Percentiles rank a stretch among this genome's conserved stretches.
These are phyloP conservation scores for Magallana gigas DNA, from an alignment of 1,140 invertebrate genomes.

Conservation along the genomic window DNA sequence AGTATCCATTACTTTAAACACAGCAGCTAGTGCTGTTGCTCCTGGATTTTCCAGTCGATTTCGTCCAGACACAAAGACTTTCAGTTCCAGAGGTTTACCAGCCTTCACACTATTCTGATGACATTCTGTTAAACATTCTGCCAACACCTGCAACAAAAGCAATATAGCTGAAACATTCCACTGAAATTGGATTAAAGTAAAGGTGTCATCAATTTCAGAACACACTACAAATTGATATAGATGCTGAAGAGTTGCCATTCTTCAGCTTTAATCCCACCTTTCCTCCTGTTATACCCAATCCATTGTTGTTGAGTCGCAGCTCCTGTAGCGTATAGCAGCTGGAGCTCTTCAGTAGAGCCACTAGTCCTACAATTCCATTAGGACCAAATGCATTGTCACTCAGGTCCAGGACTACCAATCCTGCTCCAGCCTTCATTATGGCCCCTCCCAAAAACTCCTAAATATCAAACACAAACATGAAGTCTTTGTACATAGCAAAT, in stretches of 20 bases:
- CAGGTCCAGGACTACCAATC: conserved; percentile 92
- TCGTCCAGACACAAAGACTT: conserved; percentile 94
- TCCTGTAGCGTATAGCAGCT: conserved; percentile 90
- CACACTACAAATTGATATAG: background rate
- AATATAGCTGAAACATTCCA: background rate
- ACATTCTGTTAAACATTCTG: conserved; percentile 88
- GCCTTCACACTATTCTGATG: conserved; percentile 83
- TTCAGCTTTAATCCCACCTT: conserved; percentile 78
- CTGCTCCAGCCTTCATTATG: conserved; percentile 88
- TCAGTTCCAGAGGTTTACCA: conserved; percentile 85
- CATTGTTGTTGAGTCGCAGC: conserved; percentile 95
- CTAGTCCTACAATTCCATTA: conserved; percentile 93
- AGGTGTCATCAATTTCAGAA: background rate
- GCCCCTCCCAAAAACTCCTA: conserved; percentile 89
- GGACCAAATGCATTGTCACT: conserved; percentile 99
- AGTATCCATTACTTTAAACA: conserved; percentile 85
- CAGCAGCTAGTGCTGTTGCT: conserved; percentile 88
- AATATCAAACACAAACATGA: conserved; percentile 47
- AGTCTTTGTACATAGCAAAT: too few species aligned
- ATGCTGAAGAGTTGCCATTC: background rate
- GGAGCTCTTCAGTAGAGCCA: conserved; percentile 89
- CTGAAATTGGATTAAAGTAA: too few species aligned
- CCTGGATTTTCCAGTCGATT: conserved; percentile 97
- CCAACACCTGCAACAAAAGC: conserved; percentile 83
- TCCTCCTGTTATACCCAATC: conserved; percentile 94